These are phyloP conservation scores for Sinocyclocheilus anshuiensis DNA, from an alignment of 2,113 vertebrate species.

Conservation along the genomic window DNA sequence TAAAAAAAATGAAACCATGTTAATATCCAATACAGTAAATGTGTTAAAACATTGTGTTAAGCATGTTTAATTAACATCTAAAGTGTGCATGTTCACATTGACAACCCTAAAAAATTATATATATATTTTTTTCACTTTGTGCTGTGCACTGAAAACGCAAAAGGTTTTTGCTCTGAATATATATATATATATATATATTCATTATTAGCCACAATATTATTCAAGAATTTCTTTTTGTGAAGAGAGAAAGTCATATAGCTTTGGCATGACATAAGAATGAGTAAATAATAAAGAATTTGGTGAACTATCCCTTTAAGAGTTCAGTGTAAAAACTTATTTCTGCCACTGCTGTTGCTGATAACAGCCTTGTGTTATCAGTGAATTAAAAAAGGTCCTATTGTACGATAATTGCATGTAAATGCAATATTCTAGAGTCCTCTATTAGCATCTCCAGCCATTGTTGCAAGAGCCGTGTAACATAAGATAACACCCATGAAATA, in stretches of 20 bases:
- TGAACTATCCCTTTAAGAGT: background rate
- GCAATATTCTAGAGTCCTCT: background rate
- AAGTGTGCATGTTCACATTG: no score
- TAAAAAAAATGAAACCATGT: no score
- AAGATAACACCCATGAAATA: conserved; percentile 33
- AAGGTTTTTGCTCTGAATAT: no score
- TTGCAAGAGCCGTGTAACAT: background rate
- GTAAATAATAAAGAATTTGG: background rate
- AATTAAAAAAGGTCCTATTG: conserved; percentile 13
- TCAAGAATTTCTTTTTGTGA: background rate
- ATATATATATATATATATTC: no score
- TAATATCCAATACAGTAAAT: no score
- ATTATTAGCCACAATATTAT: background rate
- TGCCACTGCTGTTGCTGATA: background rate
- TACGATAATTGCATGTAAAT: conserved; percentile 6
- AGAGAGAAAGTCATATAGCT: no score
- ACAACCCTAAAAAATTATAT: no score
- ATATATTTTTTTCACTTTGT: no score
- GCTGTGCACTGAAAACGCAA: no score
- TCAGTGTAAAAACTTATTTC: background rate
- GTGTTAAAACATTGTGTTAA: no score
- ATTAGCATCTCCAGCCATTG: conserved; percentile 11
- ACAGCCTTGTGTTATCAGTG: background rate
- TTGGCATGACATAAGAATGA: no score
- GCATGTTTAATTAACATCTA: no score